Base-by-base conservation (phyloP, 64 coral and sea anemone genomes). In the Montipora capricornis region DNA sequence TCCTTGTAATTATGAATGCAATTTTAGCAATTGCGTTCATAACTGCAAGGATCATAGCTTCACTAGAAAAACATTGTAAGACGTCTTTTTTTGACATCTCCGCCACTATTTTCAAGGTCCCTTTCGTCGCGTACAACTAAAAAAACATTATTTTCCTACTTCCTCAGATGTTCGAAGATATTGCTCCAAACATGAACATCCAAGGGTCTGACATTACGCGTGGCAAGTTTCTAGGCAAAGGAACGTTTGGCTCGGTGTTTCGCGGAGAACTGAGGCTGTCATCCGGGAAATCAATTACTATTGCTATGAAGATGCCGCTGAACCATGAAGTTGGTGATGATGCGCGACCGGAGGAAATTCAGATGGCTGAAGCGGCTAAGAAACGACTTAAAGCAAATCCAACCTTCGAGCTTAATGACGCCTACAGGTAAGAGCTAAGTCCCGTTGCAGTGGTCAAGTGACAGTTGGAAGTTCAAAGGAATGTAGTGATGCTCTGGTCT, bases 231-330 rank as follows among this genome's bases (percentile, higher is more conserved):
- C 94, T 99, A 26, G 97, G 97, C 37, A 95, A 93, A 67, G 97
- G 97, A 52, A 94, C 97, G 29, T 99, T 99, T 74, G 97, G 97
- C 17, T 96, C 97, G 47, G 97, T 99, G 29, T 99, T 92, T 86
- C 92, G 94, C 58, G 97, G 97, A 14, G 97, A 99, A 60, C 82
- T 99, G 29, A 95, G 58, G 49, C 90, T 68, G 76, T 80, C 71
- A 52, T 75, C 83, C 22, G 92, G 92, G 16, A 86, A 89, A 26
- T 89, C 83, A 0, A 49, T 15, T 55, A 87, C 89, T 77, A 91
- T 99, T 20, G 97, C 97, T 79, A 94, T 99, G 92, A 99, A 99
- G 84, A 99, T 99, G 97, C 97, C 97, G 53, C 89, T 99, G 92
- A 95, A 99, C 77, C 84, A 94, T 76, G 97, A 99, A 74, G 89